These are phyloP conservation scores for Sternarchorhynchus goeldii DNA, from an alignment of 2,797 vertebrate species.

Conservation along the genomic window DNA sequence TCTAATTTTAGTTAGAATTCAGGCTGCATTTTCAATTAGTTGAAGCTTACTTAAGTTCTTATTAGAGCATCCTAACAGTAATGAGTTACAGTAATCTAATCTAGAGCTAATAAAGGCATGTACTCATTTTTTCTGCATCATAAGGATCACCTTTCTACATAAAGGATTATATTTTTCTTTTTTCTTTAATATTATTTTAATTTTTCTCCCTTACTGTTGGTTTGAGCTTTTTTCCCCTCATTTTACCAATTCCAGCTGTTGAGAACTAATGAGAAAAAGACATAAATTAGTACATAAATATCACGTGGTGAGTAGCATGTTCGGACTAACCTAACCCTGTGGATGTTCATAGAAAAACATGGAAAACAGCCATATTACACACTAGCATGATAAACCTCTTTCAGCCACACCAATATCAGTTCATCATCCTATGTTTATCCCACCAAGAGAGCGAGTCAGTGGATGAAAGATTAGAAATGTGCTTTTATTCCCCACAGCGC, in stretches of 20 bases:
- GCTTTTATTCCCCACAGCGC: neutral
- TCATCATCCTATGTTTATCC: neutral
- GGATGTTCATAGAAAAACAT: neutral
- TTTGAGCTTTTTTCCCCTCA: neutral
- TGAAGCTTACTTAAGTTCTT: too few relatives aligned
- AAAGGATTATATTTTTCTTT: neutral
- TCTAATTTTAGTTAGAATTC: too few relatives aligned
- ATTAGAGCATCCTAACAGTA: too few relatives aligned
- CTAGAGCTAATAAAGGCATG: too few relatives aligned
- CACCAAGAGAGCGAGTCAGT: neutral
- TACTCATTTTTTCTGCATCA: too few relatives aligned
- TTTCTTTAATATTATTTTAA: neutral
- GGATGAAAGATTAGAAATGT: slow-evolving; percentile 7
- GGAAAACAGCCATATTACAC: neutral
- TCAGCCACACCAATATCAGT: neutral
- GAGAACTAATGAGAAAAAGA: slow-evolving; percentile 1
- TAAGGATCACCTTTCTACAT: neutral
- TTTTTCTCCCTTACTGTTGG: neutral
- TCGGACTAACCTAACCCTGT: neutral
- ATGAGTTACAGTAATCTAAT: too few relatives aligned
- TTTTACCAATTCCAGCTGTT: neutral
- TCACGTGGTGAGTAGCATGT: neutral
- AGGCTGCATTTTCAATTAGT: too few relatives aligned
- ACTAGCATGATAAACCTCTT: neutral
- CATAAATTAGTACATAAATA: slow-evolving; percentile 16